Evolutionary conservation across 1,140 invertebrate species (phyloP), one percentile per base, ranked within the genome.

Genomic region (Aethina tumida): DNA sequence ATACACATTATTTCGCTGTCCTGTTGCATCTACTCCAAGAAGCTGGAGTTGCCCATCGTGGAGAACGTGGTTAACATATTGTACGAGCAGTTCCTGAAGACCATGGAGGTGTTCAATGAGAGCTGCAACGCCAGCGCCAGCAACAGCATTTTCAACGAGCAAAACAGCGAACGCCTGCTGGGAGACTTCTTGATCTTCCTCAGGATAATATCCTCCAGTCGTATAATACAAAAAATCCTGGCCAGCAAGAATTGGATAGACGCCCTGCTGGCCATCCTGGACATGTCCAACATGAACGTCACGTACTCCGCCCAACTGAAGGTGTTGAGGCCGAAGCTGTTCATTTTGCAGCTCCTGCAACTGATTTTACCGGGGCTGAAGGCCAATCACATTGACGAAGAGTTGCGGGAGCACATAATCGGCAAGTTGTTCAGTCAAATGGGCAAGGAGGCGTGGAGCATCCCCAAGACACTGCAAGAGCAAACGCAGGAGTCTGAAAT

Each of bases 181-280:
- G 72, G 71, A 5, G 70, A 77, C 51, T 69, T 72, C 42, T 53
- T 78, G 4, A 63, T 75, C 9, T 74, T 76, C 52, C 54, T 75
- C 4, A 53, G 70, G 24, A 63, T 66, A 9, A 59, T 75, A 12
- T 63, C 67, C 13, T 63, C 64, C 1, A 66, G 63, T 35, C 51
- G 30, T 13, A 55, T 50, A 9, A 62, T 74, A 5, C 62, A 70
- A 39, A 51, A 50, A 25, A 44, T 66, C 4, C 46, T 75, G 14
- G 60, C 65, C 3, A 60, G 57, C 5, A 60, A 59, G 19, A 58
- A 62, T 14, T 76, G 74, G 74, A 66, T 69, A 3, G 45, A 63
- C 18, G 49, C 63, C 6, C 47, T 75, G 14, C 53, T 76, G n/a
- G 52, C 54, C 6, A 60, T 75, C 49, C 58, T 47, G 57, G 65